Evolutionary conservation across 92 coral and sea anemone genomes (phyloP).

Genomic region (Pocillopora meandrina): DNA sequence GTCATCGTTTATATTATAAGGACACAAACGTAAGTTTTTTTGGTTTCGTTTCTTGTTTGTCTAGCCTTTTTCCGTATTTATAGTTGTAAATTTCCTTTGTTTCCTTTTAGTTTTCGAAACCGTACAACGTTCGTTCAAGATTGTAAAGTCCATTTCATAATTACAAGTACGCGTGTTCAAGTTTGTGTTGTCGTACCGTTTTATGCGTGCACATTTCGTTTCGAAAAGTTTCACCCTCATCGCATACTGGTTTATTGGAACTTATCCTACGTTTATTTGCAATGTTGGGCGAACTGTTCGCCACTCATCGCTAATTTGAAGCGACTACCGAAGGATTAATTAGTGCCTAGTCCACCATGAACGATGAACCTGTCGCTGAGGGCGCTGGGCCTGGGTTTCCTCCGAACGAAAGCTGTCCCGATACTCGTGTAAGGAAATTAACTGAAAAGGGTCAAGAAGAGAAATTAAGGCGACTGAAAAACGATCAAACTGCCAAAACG

Average conservation of each 20-base stretch:
- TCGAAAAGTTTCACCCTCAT: slow-evolving; percentile 16
- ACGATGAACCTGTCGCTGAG: background rate
- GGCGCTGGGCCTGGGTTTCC: background rate
- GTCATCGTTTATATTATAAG: background rate
- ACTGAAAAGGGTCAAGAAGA: slow-evolving; percentile 33
- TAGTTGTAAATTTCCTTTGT: too few species aligned
- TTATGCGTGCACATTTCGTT: slow-evolving; percentile 16
- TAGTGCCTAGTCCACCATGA: slow-evolving; percentile 24
- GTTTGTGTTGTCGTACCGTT: background rate
- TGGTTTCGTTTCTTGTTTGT: too few species aligned
- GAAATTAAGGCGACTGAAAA: slow-evolving; percentile 48
- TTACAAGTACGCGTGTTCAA: background rate
- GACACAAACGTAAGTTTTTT: too few species aligned
- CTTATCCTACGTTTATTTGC: background rate
- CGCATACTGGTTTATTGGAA: slow-evolving; percentile 2
- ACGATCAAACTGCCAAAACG: slow-evolving; percentile 42
- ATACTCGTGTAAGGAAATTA: slow-evolving; percentile 5
- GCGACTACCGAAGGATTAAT: background rate
- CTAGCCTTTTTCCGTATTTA: too few species aligned
- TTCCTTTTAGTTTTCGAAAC: too few species aligned
- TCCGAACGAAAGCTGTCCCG: background rate
- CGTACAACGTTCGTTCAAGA: too few species aligned
- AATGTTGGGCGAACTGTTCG: slow-evolving; percentile 1
- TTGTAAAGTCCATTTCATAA: background rate
- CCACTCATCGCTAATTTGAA: background rate